Base-by-base conservation (phyloP, 1,140 invertebrate genomes). In the Hormaphis cornu region DNA sequence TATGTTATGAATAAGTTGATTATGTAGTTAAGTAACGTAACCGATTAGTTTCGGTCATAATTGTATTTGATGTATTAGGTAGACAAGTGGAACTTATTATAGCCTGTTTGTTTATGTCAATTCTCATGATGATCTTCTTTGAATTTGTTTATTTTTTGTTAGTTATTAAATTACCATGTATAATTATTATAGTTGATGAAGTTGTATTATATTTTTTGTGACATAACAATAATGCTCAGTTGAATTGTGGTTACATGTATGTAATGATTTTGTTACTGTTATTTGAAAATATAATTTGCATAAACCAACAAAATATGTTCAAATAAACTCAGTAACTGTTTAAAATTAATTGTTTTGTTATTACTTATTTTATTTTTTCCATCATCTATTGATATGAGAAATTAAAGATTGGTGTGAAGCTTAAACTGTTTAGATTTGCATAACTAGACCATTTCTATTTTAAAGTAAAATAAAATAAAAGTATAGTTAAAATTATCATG, bases 71-170 rank as follows among this genome's bases (percentile, higher is more conserved):
- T 18, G 22, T 63, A 46, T 35, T 30, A 66, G 44, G 4, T 44
- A 63, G 26, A 63, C 37, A 63, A 63, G 40, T 42, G 40, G 20
- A 63, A 63, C 24, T 44, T 30, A 40, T 40, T 40, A 24, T 63
- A 63, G 40, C 40, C 58, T 63, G 58, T 42, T 61, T 44, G 46
- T 28, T 44, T 1, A 46, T 63, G 40, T 63, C 58, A 63, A 63
- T 63, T 63, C 37, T 63, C 58, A 46, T 46, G 42, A 63, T 63
- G 58, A 63, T 63, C 58, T 63, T 63, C 58, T 40, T 44, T 16
- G 10, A 63, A 10, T 44, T 44, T 44, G 22, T 30, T 30, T 50
- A 24, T 24, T 50, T 50, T 53, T 53, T 53, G 22, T 61, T 63
- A 63, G 24, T 18, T n/a, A 58, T 58, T 58, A 37, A 35, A 58